Evolutionary conservation across 2,797 vertebrate genomes (phyloP).

Genomic region (Coreius guichenoti): DNA sequence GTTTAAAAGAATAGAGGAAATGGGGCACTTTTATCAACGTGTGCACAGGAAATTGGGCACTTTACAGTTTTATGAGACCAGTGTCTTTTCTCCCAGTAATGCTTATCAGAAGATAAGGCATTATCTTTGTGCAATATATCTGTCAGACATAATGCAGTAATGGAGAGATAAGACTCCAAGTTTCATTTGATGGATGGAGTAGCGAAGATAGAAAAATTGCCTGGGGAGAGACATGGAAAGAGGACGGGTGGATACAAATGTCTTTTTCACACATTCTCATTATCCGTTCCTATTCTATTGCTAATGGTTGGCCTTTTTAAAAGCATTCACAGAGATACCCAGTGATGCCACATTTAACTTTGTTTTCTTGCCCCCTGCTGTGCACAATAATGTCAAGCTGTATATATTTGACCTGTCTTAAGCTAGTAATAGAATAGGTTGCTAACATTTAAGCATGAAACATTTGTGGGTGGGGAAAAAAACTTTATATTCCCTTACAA

Average conservation of each 20-base stretch:
- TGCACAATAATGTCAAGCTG: constrained; percentile 2
- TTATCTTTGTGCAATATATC: constrained; percentile 7
- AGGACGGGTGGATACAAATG: background rate
- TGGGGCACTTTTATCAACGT: background rate
- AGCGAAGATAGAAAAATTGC: constrained; percentile 5
- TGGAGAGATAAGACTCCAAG: constrained; percentile 10
- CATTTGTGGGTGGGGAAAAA: background rate
- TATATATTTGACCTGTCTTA: background rate
- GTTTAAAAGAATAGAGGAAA: background rate
- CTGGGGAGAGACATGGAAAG: constrained; percentile 6
- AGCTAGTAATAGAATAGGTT: background rate
- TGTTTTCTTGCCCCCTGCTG: background rate
- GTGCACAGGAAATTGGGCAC: background rate
- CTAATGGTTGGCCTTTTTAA: constrained; percentile 14
- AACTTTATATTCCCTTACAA: background rate
- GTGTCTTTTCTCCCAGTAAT: background rate
- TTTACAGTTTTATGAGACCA: background rate
- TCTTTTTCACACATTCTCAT: background rate
- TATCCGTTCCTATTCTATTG: background rate
- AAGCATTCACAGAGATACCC: constrained; percentile 1
- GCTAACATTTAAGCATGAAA: background rate
- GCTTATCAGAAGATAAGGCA: constrained; percentile 12
- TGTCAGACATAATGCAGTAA: constrained; percentile 27
- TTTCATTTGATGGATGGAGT: constrained; percentile 24
- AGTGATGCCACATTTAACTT: background rate